Conservation (phyloP, 64 coral and sea anemone genomes). For the Anthopleura sola region DNA sequence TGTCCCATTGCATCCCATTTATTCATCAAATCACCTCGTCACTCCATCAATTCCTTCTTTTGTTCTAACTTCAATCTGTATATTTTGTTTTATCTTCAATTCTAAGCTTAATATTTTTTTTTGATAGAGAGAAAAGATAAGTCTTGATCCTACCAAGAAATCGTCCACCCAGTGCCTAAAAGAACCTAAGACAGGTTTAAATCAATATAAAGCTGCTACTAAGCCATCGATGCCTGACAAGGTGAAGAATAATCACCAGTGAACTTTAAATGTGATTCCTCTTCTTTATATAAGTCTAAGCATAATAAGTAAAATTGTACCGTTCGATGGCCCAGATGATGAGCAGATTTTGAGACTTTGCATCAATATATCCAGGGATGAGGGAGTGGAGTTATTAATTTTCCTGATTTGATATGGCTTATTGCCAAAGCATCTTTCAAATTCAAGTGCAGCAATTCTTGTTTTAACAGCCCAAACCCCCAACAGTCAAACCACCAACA, state of each 20-base stretch:
- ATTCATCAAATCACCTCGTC: neutral
- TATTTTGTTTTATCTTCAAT: no score
- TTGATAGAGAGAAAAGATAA: constrained; percentile 62
- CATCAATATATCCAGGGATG: no score
- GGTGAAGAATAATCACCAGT: constrained; percentile 10
- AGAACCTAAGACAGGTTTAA: constrained; percentile 25
- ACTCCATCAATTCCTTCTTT: neutral
- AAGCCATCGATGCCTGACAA: neutral
- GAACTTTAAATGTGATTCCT: no score
- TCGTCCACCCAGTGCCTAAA: neutral
- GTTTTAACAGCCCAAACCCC: neutral
- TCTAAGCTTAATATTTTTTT: neutral
- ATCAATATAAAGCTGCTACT: neutral
- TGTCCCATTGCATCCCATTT: no score
- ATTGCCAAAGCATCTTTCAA: no score
- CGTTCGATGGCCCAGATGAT: no score
- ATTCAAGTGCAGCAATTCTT: neutral
- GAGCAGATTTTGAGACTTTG: no score
- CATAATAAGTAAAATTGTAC: no score
- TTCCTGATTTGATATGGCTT: no score
- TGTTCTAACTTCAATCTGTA: no score
- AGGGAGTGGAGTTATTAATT: no score
- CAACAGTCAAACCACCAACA: neutral
- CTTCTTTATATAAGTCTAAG: no score
- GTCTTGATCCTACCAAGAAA: constrained; percentile 69